Percentiles rank a stretch among this genome's conserved stretches.
Conservation (phyloP, 2,797 vertebrate species). For the Sebastiscus albofasciatus region DNA sequence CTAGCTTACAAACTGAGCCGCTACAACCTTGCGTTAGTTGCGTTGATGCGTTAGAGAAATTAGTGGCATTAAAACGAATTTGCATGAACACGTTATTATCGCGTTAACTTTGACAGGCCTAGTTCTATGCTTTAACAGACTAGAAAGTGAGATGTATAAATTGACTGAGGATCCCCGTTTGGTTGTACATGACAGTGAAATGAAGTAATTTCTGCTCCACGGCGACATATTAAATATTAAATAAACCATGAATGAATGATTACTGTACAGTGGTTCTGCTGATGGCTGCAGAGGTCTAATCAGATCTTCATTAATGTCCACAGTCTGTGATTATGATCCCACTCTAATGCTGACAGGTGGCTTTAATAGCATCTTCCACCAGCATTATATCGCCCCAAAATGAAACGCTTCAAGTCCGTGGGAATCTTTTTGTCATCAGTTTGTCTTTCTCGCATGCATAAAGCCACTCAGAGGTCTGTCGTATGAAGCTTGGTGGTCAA, state of each 20-base stretch:
- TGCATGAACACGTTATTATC: no score
- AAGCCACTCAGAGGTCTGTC: background rate
- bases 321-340: background rate
- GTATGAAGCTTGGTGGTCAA: background rate
- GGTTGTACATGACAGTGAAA: background rate
- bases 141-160: background rate
- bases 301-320: conserved; percentile 31
- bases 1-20: no score
- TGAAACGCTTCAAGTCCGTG: background rate
- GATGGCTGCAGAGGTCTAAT: conserved; percentile 4
- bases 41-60: no score
- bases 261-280: conserved; percentile 2
- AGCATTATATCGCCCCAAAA: background rate
- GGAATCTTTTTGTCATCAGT: background rate
- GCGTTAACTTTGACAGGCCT: no score
- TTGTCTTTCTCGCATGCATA: background rate
- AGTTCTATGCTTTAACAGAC: background rate
- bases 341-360: background rate
- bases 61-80: no score
- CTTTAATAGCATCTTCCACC: background rate
- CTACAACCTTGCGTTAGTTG: no score
- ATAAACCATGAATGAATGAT: no score
- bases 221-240: background rate
- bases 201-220: background rate
- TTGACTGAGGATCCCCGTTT: background rate